Percentiles rank a stretch among this genome's conserved stretches.
These are phyloP conservation scores for Myiotriccus ornatus DNA, from an alignment of 2,797 vertebrate species.

Conservation along the genomic window DNA sequence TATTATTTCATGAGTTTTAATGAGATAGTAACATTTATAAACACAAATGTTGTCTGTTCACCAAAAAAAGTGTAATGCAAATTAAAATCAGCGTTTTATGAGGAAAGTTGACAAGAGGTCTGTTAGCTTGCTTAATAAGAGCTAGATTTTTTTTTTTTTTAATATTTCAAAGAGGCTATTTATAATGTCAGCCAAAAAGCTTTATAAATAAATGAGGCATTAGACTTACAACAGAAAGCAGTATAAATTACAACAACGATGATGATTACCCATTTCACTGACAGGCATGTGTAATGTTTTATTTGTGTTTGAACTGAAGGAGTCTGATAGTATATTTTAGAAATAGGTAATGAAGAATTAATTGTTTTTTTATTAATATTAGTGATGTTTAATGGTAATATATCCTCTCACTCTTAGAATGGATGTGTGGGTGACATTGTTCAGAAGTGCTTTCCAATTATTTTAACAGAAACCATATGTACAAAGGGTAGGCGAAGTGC, in stretches of 20 bases:
- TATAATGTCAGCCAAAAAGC: conserved; percentile 43
- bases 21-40: neutral
- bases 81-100: conserved; percentile 1
- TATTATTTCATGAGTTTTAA: neutral
- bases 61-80: neutral
- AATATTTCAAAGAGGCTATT: conserved; percentile 35
- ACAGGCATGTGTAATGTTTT: conserved; percentile 52
- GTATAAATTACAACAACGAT: conserved; percentile 42
- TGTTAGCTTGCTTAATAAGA: neutral
- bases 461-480: conserved; percentile 75
- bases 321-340: conserved; percentile 53
- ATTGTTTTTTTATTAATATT: conserved; percentile 69
- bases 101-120: neutral
- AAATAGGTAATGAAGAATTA: conserved; percentile 65
- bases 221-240: conserved; percentile 32
- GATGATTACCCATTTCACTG: conserved; percentile 52
- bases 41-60: neutral
- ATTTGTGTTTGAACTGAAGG: conserved; percentile 53
- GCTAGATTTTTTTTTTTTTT: neutral
- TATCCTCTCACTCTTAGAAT: conserved; percentile 64
- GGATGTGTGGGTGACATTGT: conserved; percentile 71
- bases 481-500: conserved; percentile 25
- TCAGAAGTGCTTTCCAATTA: conserved; percentile 68
- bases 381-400: conserved; percentile 70
- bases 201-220: conserved; percentile 51